Conservation (phyloP, 2,113 vertebrate genomes). For the Eulacestoma nigropectus region DNA sequence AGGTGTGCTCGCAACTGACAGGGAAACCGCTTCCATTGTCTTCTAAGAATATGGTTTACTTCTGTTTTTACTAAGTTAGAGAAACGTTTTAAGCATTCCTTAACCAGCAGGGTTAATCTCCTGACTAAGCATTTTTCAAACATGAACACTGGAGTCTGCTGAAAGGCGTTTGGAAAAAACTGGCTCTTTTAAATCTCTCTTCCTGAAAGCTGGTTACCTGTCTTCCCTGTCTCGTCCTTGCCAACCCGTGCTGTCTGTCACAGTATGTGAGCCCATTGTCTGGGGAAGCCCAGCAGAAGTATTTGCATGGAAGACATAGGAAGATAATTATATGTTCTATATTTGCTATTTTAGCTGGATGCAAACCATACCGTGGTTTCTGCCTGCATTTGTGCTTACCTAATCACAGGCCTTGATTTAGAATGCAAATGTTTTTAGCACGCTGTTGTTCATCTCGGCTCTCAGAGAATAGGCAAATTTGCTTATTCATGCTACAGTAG, state of each 20-base stretch:
- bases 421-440: neutral
- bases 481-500: conserved; percentile 66
- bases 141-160: neutral
- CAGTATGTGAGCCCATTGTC: neutral
- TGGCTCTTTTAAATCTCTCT: fast-evolving
- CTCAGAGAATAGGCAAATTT: conserved; percentile 28
- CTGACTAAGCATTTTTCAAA: neutral
- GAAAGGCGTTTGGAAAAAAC: neutral
- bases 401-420: neutral
- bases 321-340: neutral
- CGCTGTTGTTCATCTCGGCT: neutral
- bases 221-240: neutral
- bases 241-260: neutral
- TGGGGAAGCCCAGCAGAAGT: neutral
- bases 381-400: neutral
- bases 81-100: neutral
- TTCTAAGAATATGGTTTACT: neutral
- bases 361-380: neutral
- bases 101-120: neutral
- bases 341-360: neutral
- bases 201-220: neutral
- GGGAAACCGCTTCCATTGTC: neutral
- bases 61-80: neutral
- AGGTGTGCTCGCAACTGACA: neutral
- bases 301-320: neutral